Evolutionary conservation across 2,888 invertebrate species (phyloP), one percentile per base, ranked within the genome.

Genomic region (Cephalotes varians): DNA sequence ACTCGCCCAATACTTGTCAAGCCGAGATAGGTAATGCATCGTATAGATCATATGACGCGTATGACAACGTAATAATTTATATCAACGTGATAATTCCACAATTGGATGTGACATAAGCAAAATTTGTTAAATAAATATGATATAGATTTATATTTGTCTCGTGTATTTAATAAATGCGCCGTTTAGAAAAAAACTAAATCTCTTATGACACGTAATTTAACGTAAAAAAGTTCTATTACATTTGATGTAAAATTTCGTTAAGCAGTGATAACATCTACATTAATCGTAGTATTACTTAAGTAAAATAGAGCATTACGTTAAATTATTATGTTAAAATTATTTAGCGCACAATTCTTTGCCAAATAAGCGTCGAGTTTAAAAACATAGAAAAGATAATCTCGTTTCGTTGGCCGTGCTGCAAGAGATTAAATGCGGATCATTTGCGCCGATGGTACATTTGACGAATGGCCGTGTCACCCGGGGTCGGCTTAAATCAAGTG

Each of bases 21-120:
- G 56, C 69, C 56, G 77, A 79, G 77, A 79, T 79, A 79, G 77
- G 77, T 79, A 79, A 79, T 69, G 77, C 77, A 69, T 69, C 69
- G 77, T 79, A 56, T 69, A 69, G 77, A 79, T 79, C 77, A 79
- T 54, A 31, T 49, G 77, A 79, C 77, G 77, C 77, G 69, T 79
- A 69, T 69, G 69, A 79, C 69, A 67, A 79, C 25, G 77, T 69
- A 69, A 67, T 79, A 79, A 79, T 79, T 79, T 34, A 69, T 56
- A 79, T 79, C 77, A 69, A 79, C 12, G 56, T 69, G 67, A 67
- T 79, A 79, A 67, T 69, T 79, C 56, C 69, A 56, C 54, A 34
- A 62, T 44, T 79, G 56, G 40, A 69, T 56, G 4, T 79, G 77
- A 79, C 69, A 79, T 56, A 69, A 44, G 69, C 56, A 77, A 77